Base-by-base conservation (phyloP, 2,888 invertebrate genomes). In the Xestia sexstrigata region DNA sequence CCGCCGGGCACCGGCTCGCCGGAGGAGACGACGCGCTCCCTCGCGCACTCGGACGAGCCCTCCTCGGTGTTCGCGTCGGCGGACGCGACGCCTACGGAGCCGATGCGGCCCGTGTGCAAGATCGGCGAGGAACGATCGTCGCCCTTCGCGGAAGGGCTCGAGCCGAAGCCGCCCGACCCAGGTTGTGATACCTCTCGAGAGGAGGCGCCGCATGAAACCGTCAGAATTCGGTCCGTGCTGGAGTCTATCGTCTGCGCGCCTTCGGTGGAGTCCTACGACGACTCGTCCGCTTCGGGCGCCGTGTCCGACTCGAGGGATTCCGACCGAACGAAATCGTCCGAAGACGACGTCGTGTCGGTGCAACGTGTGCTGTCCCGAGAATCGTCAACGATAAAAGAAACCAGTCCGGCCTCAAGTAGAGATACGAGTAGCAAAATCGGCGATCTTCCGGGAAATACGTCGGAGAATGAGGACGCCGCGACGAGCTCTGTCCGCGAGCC, bases 51-150 rank as follows among this genome's bases (percentile, higher is more conserved):
- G 45, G 96, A 96, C 78, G 96, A 95, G 83, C 96, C 96, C 0
- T 94, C 96, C 2, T 96, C 96, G 39, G 96, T 96, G 78, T 96
- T 96, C 90, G 95, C 96, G 45, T 96, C 96, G 30, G 94, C 93
- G 20, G 96, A 95, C 83, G 95, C 92, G 45, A 96, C 96, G 69
- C 96, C 96, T 26, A 95, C 96, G 62, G 95, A 96, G 45, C 92
- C 93, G 65, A 68, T 85, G 69, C 89, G 89, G 65, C 84, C 90
- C 23, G 76, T 76, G 68, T 90, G 87, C 81, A 84, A 87, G 65
- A 70, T 90, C 72, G 78, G 87, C 58, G 89, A 87, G 26, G 91
- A 90, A 49, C 84, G 86, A 58, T 76, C 82, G 4, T 58, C 67
- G 42, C 39, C 87, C 78, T 80, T 87, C 62, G 49, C 80, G 78